Conservation (phyloP, 1,140 invertebrate genomes). For the Drosophila repletoides region DNA sequence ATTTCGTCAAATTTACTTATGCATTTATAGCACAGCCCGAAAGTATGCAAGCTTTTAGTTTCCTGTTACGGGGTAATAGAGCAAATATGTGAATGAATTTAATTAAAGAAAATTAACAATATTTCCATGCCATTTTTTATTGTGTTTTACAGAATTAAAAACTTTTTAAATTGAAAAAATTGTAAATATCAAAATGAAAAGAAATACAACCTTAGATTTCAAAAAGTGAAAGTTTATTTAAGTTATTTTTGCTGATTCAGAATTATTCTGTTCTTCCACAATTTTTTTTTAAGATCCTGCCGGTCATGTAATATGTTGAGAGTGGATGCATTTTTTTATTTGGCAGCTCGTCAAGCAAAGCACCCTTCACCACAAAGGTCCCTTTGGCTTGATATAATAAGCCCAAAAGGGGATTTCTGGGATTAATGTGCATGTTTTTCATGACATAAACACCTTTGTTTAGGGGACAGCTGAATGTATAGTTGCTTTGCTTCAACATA, state of each 20-base stretch:
- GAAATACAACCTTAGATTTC: not conserved
- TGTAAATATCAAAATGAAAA: not conserved
- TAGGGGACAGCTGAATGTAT: slow-evolving; percentile 57
- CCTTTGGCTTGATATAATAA: slow-evolving; percentile 56
- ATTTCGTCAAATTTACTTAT: no score
- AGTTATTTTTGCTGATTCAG: not conserved
- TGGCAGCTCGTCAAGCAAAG: slow-evolving; percentile 42
- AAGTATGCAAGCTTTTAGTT: slow-evolving; percentile 12
- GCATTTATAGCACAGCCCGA: no score
- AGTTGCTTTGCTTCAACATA: slow-evolving; percentile 63
- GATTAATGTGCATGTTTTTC: slow-evolving; percentile 60
- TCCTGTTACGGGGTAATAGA: no score
- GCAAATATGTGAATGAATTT: no score
- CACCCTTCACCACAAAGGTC: slow-evolving; percentile 40
- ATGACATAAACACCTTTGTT: slow-evolving; percentile 58
- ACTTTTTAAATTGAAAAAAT: no score
- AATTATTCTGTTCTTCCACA: slow-evolving; percentile 46
- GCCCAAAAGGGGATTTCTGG: slow-evolving; percentile 52
- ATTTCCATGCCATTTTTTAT: no score
- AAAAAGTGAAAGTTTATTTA: not conserved
- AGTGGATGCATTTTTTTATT: slow-evolving; percentile 15
- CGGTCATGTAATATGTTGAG: slow-evolving; percentile 49
- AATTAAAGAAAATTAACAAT: no score
- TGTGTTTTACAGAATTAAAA: no score
- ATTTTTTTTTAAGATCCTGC: slow-evolving; percentile 44